Base-by-base conservation (phyloP, 2,888 invertebrate genomes). In the Drosophila recens region DNA sequence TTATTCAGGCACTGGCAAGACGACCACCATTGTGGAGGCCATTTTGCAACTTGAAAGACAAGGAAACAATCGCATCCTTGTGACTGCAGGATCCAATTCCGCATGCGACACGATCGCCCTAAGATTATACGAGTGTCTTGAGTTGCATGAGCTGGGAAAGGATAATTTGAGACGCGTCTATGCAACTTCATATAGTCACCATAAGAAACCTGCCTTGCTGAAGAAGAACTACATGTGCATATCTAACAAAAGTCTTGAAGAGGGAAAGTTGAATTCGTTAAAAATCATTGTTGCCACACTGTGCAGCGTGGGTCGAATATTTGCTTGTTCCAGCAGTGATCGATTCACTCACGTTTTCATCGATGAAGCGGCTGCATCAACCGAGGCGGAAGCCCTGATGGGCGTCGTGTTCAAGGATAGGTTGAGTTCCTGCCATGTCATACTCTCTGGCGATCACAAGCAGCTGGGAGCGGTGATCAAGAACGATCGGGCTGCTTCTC, bases 281-380 rank as follows among this genome's bases (percentile, higher is more conserved):
- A 5, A 13, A 33, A 56, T 56, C 4, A n/a, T 56, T 45, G 43
- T 56, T 9, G 56, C 56, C 6, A 56, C 56, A 34, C 33, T 56
- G n/a, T 45, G 43, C 33, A 20, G n/a, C 17, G 56, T n/a, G 9
- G 56, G 56, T 8, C 56, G 43, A 2, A 33, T 43, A 20, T 56
- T 17, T 10, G 20, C 8, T 10, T 34, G 4, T 11, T 17, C 48
- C 5, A 2, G 3, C 4, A 4, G 3, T 0, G 2, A 30, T 15
- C 10, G 2, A 48, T 48, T 33, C 33, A 30, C 94, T 0, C 95
- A 96, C 87, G 93, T 96, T 13, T 96, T 96, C 88, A 94, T 97
- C 64, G 97, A 97, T 89, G 97, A 97, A 93, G 95, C 96, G 30
- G 96, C 95, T 0, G 96, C 96, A 84, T 94, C 95, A 0, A 94